Base-by-base conservation (phyloP, 2,888 invertebrate genomes). In the Operophtera brumata region DNA sequence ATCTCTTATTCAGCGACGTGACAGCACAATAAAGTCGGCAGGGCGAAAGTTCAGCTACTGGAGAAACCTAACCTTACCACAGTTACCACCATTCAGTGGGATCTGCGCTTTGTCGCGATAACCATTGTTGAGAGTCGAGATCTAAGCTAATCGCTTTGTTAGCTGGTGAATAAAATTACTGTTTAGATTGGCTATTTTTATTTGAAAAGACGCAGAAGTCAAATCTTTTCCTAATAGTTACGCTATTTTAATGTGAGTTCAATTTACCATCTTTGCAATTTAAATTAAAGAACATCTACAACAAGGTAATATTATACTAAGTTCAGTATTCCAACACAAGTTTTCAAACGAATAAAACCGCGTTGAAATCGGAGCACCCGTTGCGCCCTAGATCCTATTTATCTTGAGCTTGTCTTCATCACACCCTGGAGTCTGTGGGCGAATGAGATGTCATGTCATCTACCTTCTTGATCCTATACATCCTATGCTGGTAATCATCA, bases 11-110 rank as follows among this genome's bases (percentile, higher is more conserved):
- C 48, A 36, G 46, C 51, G 50, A 71, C 72, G 73, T 75, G 76
- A 75, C 75, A 61, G 58, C 53, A 65, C 64, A 70, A 62, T 73
- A 78, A 75, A 77, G 77, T 76, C 75, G 75, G 61, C 62, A 65
- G 68, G 77, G 81, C 76, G 82, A 86, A 84, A 85, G 85, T 84
- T 79, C 78, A 78, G 62, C 66, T 66, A 66, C 69, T 54, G 64
- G 75, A 71, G 80, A 79, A 79, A 80, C 76, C 74, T 66, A 70
- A 72, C 73, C 41, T 47, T 66, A 74, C 73, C 67, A 62, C 57
- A 54, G 57, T 55, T 55, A 49, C 58, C 61, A 62, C 59, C 51
- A 64, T 64, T 67, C 49, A 66, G 44, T 60, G 52, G 62, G 54
- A 51, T 54, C 60, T 42, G 49, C 46, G 47, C 58, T 54, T 61